Conservation (phyloP, 2,797 vertebrate species). For the Monodelphis domestica region DNA sequence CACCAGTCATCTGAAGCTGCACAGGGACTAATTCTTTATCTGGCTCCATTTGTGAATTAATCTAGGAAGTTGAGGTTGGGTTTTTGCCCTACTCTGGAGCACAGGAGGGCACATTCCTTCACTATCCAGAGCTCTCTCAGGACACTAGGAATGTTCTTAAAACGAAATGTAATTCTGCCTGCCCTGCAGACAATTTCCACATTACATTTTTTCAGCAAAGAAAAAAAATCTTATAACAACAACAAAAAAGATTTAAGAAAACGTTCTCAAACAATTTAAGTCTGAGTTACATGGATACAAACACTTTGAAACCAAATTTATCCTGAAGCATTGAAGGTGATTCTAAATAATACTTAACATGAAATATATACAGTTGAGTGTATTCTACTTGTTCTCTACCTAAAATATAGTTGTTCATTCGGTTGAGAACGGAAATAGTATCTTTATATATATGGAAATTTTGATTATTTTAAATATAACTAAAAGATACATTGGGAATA, state of each 20-base stretch:
- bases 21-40: background rate
- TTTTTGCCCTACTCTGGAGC: background rate
- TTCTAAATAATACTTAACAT: background rate
- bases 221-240: background rate
- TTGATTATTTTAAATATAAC: background rate
- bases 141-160: conserved; percentile 9
- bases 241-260: background rate
- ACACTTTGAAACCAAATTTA: background rate
- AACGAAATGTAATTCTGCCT: conserved; percentile 16
- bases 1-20: background rate
- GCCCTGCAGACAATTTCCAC: background rate
- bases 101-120: background rate
- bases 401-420: background rate
- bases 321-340: background rate
- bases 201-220: background rate
- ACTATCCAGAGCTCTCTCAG: background rate
- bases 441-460: conserved; percentile 30
- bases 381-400: background rate
- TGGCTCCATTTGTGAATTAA: background rate
- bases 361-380: background rate
- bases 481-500: conserved; percentile 49
- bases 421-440: conserved; percentile 13
- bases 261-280: background rate
- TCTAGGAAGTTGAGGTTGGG: background rate
- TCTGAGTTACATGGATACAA: background rate